Base-by-base conservation (phyloP, 2,888 invertebrate genomes). In the Coelinius sp. region DNA sequence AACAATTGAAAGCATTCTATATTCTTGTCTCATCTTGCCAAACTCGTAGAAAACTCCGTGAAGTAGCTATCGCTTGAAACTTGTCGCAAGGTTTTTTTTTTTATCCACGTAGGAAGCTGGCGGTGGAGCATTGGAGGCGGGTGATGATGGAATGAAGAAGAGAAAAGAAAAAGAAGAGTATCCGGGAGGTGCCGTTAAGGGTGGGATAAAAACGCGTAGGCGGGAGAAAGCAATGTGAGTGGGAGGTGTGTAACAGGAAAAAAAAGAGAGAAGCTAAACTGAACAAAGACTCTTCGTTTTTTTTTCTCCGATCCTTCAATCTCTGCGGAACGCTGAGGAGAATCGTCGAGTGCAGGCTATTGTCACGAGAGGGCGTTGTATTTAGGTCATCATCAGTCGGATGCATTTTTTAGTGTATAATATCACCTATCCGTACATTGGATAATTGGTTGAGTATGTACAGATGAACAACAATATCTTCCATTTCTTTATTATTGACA, bases 311-410 rank as follows among this genome's bases (percentile, higher is more conserved):
- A 17, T 46, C 22, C 66, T 44, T 59, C 17, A 35, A 35, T 35
- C 22, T 56, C 44, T 27, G 53, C 59, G 46, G 44, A 66, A 49
- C 49, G 62, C 49, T 17, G 65, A 53, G n/a, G 41, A 63, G 67
- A 62, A 35, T 49, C 8, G 78, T 80, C 76, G 79, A 81, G 82
- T 79, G 77, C 71, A 74, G 31, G 78, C 79, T 76, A 81, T 84
- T 84, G 83, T 84, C 76, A 78, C 35, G 73, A 78, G 73, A 70
- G 72, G 68, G 59, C 52, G 75, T 46, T 71, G 71, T 70, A 83
- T 82, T 76, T 82, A 78, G 83, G 84, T 84, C 84, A 81, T 73
- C 75, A 74, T 74, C 73, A 74, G 75, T 73, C 78, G 76, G 73
- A 71, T 73, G 80, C 77, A 79, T 80, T 81, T 82, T 81, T 41